Conservation (phyloP, 1,140 invertebrate genomes). For the Megathymus violae region DNA sequence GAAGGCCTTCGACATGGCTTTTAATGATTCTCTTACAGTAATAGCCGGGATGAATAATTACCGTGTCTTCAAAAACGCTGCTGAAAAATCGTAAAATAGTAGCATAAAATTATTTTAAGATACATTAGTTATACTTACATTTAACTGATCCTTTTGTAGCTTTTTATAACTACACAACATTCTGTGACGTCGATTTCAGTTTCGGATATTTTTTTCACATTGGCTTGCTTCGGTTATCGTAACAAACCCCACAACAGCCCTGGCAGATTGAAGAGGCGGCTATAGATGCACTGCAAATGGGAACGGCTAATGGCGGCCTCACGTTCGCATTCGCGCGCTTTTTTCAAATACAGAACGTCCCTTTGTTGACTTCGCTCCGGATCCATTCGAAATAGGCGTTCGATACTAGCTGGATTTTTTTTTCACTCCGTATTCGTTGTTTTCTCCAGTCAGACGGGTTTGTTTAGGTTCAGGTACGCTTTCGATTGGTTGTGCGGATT, state of each 20-base stretch:
- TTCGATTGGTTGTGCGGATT: slow-evolving; percentile 43
- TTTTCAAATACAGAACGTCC: slow-evolving; percentile 74
- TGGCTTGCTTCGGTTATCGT: neutral
- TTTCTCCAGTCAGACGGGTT: slow-evolving; percentile 58
- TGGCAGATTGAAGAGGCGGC: slow-evolving; percentile 72
- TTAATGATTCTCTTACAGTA: too few species aligned
- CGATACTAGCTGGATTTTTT: slow-evolving; percentile 67
- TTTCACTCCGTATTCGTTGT: slow-evolving; percentile 55
- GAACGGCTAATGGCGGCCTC: slow-evolving; percentile 74
- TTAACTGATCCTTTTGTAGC: too few species aligned
- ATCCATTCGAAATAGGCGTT: slow-evolving; percentile 73
- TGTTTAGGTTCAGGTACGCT: slow-evolving; percentile 53
- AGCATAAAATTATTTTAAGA: too few species aligned
- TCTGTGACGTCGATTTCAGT: neutral
- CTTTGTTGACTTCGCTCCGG: slow-evolving; percentile 75
- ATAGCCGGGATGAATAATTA: too few species aligned
- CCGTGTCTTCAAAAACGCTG: too few species aligned
- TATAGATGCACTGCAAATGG: slow-evolving; percentile 72
- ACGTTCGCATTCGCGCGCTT: slow-evolving; percentile 76
- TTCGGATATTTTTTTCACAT: neutral
- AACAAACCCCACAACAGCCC: neutral
- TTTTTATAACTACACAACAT: too few species aligned
- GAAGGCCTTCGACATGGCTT: too few species aligned
- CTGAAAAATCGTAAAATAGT: too few species aligned
- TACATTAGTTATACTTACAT: too few species aligned